phyloP scores from a whole-genome alignment of 1,140 invertebrate genomes.

The Eurosta solidaginis region DNA sequence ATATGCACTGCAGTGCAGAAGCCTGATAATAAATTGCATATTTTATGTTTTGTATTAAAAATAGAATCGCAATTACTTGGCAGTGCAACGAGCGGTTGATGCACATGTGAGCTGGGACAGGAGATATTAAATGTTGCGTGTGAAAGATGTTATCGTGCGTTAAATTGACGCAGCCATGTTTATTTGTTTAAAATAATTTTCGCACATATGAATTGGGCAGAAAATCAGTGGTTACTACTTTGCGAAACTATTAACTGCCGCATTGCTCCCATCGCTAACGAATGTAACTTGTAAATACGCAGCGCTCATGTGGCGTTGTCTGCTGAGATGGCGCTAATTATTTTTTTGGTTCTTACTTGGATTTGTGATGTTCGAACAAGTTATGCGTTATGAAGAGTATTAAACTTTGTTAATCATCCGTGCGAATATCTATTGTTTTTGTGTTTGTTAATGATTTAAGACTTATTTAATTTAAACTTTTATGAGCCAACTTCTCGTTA shows the following conservation, averaged over 20 bases:
- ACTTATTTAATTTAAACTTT: too few species aligned
- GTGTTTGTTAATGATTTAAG: too few species aligned
- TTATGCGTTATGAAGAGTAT: too few species aligned
- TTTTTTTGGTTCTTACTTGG: too few species aligned
- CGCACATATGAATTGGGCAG: neutral
- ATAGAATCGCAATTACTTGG: neutral
- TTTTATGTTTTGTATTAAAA: constrained; percentile 13
- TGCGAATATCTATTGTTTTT: too few species aligned
- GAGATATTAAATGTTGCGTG: constrained; percentile 15
- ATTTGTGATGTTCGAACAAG: too few species aligned
- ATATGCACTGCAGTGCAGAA: neutral
- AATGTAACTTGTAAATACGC: neutral
- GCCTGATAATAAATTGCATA: neutral
- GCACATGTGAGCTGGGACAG: neutral
- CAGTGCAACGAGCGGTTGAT: neutral
- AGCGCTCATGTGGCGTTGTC: neutral
- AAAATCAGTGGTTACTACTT: neutral
- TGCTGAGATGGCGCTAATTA: neutral
- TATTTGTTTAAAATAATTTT: neutral
- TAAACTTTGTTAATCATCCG: too few species aligned
- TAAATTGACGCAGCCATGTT: neutral
- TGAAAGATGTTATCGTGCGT: constrained; percentile 1
- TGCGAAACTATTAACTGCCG: neutral
- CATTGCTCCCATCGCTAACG: too few species aligned
- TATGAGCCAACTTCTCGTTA: too few species aligned